Evolutionary conservation across 2,888 invertebrate species (phyloP).

Genomic region (Acrobasis repandana): DNA sequence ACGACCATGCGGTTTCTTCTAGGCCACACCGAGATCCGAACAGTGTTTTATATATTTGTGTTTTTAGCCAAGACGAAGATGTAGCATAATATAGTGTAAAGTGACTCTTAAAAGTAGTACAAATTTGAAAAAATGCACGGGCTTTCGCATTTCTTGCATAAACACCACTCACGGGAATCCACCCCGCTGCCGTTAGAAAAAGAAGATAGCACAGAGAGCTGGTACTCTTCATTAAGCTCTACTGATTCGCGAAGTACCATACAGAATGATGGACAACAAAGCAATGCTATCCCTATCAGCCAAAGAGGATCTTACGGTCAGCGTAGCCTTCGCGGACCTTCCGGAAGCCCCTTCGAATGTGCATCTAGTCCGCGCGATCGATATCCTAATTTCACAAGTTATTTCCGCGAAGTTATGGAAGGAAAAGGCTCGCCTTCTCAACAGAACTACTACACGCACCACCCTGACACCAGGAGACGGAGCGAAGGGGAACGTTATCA

Average conservation of each 20-base stretch:
- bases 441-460: conserved; percentile 53
- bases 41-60: conserved; percentile 8
- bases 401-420: conserved; percentile 71
- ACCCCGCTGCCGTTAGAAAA: conserved; percentile 58
- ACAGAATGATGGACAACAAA: conserved; percentile 45
- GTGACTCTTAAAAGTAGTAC: conserved; percentile 26
- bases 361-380: conserved; percentile 73
- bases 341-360: conserved; percentile 60
- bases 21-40: conserved; percentile 41
- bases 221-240: conserved; percentile 64
- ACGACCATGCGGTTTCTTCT: conserved; percentile 11
- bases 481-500: conserved; percentile 64
- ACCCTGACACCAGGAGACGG: conserved; percentile 54
- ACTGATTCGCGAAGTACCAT: conserved; percentile 46
- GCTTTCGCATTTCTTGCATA: conserved; percentile 68
- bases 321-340: conserved; percentile 53
- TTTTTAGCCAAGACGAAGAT: conserved; percentile 22
- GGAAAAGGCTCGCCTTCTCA: conserved; percentile 47
- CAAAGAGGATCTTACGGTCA: conserved; percentile 53
- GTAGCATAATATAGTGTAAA: conserved; percentile 23
- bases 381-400: conserved; percentile 72
- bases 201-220: conserved; percentile 74
- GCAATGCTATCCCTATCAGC: conserved; percentile 58
- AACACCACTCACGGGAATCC: conserved; percentile 60
- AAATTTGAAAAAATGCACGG: conserved; percentile 67